Evolutionary conservation across 1,140 invertebrate genomes (phyloP).

Genomic region (Caenorhabditis briggsae): DNA sequence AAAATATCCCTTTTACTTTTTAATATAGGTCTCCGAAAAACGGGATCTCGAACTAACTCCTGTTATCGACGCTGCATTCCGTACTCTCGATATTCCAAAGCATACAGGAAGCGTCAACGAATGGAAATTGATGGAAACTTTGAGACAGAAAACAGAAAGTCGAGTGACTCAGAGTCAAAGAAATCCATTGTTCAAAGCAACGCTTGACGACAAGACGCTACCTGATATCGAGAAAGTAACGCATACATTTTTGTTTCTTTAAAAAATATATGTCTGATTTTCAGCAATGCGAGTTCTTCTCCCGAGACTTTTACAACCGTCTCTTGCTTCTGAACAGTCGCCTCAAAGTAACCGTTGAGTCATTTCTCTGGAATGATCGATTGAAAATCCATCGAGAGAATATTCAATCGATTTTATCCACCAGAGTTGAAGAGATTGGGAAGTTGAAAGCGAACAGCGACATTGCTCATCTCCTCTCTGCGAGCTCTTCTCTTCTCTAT

Average conservation of each 20-base stretch:
- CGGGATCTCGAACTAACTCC: conserved; percentile 27
- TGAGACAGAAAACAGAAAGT: conserved; percentile 34
- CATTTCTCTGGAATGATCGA: conserved; percentile 38
- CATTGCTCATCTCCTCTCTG: conserved; percentile 7
- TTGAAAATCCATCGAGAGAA: conserved; percentile 2
- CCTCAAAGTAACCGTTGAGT: conserved; percentile 24
- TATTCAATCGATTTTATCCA: background rate
- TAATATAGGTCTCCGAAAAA: conserved; percentile 26
- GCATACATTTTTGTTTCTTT: background rate
- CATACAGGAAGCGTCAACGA: conserved; percentile 2
- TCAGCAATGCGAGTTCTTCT: conserved; percentile 27
- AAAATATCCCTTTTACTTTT: background rate
- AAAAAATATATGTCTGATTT: background rate
- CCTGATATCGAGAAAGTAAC: conserved; percentile 18
- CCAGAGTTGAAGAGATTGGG: conserved; percentile 36
- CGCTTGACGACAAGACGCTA: conserved; percentile 6
- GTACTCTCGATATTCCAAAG: background rate
- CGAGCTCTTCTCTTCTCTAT: conserved; percentile 28
- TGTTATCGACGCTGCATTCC: conserved; percentile 23
- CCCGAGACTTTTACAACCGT: conserved; percentile 24
- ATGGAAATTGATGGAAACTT: conserved; percentile 38
- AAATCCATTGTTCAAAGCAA: conserved; percentile 5
- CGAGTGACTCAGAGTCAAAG: conserved; percentile 14
- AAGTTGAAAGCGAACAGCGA: conserved; percentile 3
- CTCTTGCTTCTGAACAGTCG: conserved; percentile 43